A percentile compares a stretch with the other conserved stretches of the same genome.
phyloP scores from a whole-genome alignment of 2,113 vertebrate genomes.

The Tretioscincus oriximinensis region DNA sequence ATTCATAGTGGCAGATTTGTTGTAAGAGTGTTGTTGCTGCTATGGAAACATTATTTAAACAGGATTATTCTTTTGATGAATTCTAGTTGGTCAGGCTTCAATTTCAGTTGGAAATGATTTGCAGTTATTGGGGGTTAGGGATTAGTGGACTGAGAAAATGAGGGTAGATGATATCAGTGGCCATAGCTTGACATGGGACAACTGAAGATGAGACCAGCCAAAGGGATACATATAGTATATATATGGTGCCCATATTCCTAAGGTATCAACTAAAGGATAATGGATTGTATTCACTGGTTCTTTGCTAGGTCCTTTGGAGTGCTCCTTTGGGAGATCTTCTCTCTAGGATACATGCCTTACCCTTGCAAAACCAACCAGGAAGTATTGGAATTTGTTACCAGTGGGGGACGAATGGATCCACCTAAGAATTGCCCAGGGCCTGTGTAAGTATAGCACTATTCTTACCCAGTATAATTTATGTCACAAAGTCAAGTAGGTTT shows the following conservation, averaged over 20 bases:
- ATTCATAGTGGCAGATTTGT: not conserved
- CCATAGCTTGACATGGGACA: not conserved
- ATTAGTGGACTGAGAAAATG: not conserved
- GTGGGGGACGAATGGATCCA: conserved; percentile 88
- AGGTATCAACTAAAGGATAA: conserved; percentile 19
- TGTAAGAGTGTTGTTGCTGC: conserved; percentile 34
- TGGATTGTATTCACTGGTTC: conserved; percentile 30
- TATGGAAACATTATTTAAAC: conserved; percentile 47
- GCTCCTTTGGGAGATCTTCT: conserved; percentile 93
- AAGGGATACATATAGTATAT: not conserved
- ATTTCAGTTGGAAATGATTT: conserved; percentile 6
- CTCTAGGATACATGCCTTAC: conserved; percentile 91
- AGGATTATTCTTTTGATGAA: conserved; percentile 8
- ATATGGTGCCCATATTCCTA: not conserved
- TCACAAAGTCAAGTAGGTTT: not conserved
- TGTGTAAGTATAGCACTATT: conserved; percentile 79
- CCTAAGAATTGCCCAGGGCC: conserved; percentile 88
- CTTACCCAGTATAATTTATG: too few species aligned
- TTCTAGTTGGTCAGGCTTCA: conserved; percentile 29
- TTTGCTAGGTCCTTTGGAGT: conserved; percentile 91
- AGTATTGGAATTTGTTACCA: conserved; percentile 87
- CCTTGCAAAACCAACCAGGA: conserved; percentile 91
- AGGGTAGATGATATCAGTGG: not conserved
- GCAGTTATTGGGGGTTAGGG: not conserved
- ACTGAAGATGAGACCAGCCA: not conserved